Percentiles rank a stretch among this genome's conserved stretches.
These are phyloP conservation scores for Drosophila imparisetae DNA, from an alignment of 2,888 invertebrate genomes.

Conservation along the genomic window DNA sequence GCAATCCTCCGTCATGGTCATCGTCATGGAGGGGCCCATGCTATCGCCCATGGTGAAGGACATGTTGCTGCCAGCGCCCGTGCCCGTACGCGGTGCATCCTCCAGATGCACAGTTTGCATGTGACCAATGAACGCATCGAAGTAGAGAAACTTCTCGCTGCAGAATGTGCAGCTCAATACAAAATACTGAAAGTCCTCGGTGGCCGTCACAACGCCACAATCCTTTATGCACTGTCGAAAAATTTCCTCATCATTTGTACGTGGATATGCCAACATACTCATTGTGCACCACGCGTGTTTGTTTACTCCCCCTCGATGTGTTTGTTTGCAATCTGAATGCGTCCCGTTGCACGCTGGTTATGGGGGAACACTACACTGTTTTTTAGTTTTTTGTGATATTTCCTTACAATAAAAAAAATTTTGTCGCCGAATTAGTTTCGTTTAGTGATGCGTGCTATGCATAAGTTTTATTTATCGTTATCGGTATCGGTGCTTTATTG, in stretches of 20 bases:
- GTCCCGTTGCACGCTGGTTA: conserved; percentile 37
- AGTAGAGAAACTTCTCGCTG: conserved; percentile 81
- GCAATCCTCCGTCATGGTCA: conserved; percentile 29
- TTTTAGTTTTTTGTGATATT: conserved; percentile 40
- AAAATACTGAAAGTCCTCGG: conserved; percentile 82
- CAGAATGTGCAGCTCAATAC: conserved; percentile 77
- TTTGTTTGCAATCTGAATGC: conserved; percentile 31
- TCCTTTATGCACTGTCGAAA: conserved; percentile 81
- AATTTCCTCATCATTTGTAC: conserved; percentile 80
- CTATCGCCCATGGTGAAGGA: conserved; percentile 12
- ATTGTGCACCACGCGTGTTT: conserved; percentile 61
- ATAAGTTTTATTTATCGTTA: conserved; percentile 54
- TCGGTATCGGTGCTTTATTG: conserved; percentile 38
- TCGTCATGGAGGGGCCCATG: conserved; percentile 46
- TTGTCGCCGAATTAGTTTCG: conserved; percentile 65
- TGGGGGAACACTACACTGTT: conserved; percentile 44
- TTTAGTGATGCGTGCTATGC: conserved; percentile 59
- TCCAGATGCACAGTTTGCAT: conserved; percentile 78
- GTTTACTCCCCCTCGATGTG: conserved; percentile 24
- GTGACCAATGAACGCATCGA: conserved; percentile 81
- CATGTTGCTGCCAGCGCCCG: conserved; percentile 17
- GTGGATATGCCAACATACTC: conserved; percentile 81
- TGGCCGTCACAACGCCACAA: conserved; percentile 81
- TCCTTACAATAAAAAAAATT: conserved; percentile 57
- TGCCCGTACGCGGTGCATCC: conserved; percentile 35